Evolutionary conservation across 2,888 invertebrate species (phyloP).

Genomic region (Protonemura montana): DNA sequence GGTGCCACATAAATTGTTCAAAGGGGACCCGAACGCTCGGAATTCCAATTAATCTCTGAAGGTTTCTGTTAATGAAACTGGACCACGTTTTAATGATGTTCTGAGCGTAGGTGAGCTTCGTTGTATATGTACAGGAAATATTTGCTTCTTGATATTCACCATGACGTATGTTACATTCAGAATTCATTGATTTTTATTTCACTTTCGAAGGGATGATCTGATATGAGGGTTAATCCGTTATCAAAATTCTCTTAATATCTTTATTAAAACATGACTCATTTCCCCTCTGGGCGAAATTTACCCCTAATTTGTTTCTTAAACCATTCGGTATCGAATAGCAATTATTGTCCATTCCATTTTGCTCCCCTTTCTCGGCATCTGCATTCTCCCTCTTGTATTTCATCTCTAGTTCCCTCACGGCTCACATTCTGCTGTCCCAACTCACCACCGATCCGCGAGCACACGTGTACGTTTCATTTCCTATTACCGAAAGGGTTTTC

Average conservation of each 20-base stretch:
- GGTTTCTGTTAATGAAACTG: neutral
- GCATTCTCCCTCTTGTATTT: constrained; percentile 12
- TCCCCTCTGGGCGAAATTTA: constrained; percentile 29
- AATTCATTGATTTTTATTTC: neutral
- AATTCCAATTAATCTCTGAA: neutral
- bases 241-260: constrained; percentile 47
- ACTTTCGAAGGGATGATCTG: constrained; percentile 12
- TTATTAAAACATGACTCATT: constrained; percentile 49
- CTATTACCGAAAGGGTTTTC: constrained; percentile 29
- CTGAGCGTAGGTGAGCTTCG: neutral
- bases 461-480: neutral
- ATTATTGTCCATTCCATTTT: constrained; percentile 42
- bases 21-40: neutral
- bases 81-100: neutral
- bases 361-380: neutral
- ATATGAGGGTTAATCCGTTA: constrained; percentile 49
- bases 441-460: neutral
- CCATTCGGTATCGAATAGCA: constrained; percentile 46
- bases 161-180: neutral
- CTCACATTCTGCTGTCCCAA: constrained; percentile 7
- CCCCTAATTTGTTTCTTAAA: constrained; percentile 48
- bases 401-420: neutral
- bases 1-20: neutral
- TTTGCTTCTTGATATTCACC: neutral
- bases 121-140: neutral